Evolutionary conservation across 2,797 vertebrate species (phyloP), one percentile per base, ranked within the genome.

Genomic region (Cryptoblepharus egeriae): DNA sequence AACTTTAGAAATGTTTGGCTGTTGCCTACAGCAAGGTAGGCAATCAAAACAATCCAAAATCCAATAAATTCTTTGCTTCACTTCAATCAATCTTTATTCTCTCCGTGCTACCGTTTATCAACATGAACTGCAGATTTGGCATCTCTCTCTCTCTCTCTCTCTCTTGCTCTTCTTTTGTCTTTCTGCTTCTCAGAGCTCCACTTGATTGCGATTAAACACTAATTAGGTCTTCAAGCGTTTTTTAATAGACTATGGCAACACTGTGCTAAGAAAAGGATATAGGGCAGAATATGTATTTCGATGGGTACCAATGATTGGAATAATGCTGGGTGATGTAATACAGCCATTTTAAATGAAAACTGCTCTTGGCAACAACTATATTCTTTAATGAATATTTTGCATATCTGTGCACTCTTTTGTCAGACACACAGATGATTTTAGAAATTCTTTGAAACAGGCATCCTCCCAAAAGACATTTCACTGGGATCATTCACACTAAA

Each of bases 41-140:
- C 28, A 90, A 72, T 2, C 26, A 84, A 81, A 67, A 68, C 88
- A 86, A 90, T 76, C 20, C 10, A 83, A 91, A 85, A 89, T 82
- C 37, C 49, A 89, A 49, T 65, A 60, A 39, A 80, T 83, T 57
- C 1, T 83, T 88, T 70, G 22, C 55, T 70, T 69, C 28, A 35
- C 6, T 78, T 61, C 30, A 87, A 86, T 80, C 42, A 79, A 32
- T 83, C 81, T 92, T 92, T 86, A 57, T 81, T 88, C n/a, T 91
- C 87, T 86, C 22, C 87, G 10, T 13, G 26, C 20, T 1, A 6
- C 28, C 77, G 69, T 76, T 77, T 89, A 81, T 77, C 45, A 88
- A 58, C 63, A n/a, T 67, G 12, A 77, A 45, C 7, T 4, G 1
- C 37, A 60, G 69, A 35, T 65, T 83, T 85, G 88, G 82, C 65